Conservation (phyloP, 2,888 invertebrate species). For the Zaprionus bogoriensis region DNA sequence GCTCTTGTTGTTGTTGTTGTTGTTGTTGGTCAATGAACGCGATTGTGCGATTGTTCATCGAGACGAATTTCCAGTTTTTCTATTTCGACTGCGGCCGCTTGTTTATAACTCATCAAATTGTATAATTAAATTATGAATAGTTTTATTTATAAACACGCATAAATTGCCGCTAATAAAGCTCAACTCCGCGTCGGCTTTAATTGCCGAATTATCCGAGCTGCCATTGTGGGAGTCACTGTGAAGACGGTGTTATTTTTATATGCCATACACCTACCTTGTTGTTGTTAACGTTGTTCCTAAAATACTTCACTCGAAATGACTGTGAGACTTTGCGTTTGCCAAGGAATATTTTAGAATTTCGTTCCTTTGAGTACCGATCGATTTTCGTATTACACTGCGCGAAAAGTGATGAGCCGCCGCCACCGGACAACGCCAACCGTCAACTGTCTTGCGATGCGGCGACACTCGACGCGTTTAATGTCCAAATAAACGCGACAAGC, state of each 20-base stretch:
- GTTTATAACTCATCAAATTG: slow-evolving; percentile 40
- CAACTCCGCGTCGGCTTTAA: slow-evolving; percentile 21
- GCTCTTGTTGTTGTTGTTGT: slow-evolving; percentile 28
- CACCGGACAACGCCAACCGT: slow-evolving; percentile 69
- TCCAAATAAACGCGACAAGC: slow-evolving; percentile 55
- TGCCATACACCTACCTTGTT: slow-evolving; percentile 42
- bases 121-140: slow-evolving; percentile 52
- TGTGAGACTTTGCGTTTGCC: slow-evolving; percentile 20
- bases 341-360: neutral
- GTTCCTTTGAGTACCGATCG: slow-evolving; percentile 20
- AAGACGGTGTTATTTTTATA: neutral
- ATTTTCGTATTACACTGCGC: slow-evolving; percentile 38
- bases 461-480: slow-evolving; percentile 66
- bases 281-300: neutral
- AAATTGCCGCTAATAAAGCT: slow-evolving; percentile 49
- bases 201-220: slow-evolving; percentile 18
- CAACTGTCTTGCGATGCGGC: slow-evolving; percentile 61
- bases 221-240: slow-evolving; percentile 28
- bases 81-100: slow-evolving; percentile 17
- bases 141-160: slow-evolving; percentile 44
- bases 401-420: slow-evolving; percentile 53
- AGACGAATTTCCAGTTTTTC: slow-evolving; percentile 43
- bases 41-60: slow-evolving; percentile 61
- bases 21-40: slow-evolving; percentile 72
- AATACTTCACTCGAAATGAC: slow-evolving; percentile 14